Conservation (phyloP, 2,888 invertebrate genomes). For the Myopa tessellatipennis region DNA sequence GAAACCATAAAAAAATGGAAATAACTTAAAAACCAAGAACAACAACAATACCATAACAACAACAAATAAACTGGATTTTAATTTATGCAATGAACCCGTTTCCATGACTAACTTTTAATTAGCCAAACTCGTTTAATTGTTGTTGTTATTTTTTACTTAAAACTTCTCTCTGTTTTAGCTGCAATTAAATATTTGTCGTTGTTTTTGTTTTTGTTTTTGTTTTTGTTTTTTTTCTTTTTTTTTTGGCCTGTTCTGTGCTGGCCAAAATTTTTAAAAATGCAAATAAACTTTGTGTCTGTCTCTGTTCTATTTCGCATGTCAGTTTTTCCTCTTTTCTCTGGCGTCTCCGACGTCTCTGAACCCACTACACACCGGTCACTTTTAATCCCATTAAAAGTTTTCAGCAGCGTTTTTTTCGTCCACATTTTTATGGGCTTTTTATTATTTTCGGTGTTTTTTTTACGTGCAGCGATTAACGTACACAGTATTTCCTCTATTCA, state of each 20-base stretch:
- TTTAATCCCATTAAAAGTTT: background rate
- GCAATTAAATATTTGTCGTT: background rate
- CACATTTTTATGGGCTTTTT: background rate
- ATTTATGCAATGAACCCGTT: conserved; percentile 66
- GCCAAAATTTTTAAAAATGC: background rate
- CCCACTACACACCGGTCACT: too few relatives aligned
- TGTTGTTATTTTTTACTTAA: background rate
- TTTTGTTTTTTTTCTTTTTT: too few relatives aligned
- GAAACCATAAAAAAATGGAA: background rate
- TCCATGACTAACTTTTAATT: conserved; percentile 48
- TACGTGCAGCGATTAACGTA: too few relatives aligned
- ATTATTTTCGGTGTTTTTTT: background rate
- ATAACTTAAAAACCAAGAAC: background rate
- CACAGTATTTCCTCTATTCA: too few relatives aligned
- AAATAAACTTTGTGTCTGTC: background rate
- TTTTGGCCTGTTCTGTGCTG: too few relatives aligned
- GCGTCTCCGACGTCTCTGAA: background rate
- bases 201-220: too few relatives aligned
- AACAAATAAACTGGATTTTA: conserved; percentile 46
- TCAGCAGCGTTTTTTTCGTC: background rate
- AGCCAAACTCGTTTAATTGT: conserved; percentile 26
- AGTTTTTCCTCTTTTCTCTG: background rate
- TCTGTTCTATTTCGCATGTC: background rate
- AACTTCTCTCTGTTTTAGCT: background rate
- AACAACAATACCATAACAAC: conserved; percentile 4